A percentile compares a stretch with the other conserved stretches of the same genome.
These are phyloP conservation scores for Harpegnathos saltator DNA, from an alignment of 1,140 invertebrate genomes.

Conservation along the genomic window DNA sequence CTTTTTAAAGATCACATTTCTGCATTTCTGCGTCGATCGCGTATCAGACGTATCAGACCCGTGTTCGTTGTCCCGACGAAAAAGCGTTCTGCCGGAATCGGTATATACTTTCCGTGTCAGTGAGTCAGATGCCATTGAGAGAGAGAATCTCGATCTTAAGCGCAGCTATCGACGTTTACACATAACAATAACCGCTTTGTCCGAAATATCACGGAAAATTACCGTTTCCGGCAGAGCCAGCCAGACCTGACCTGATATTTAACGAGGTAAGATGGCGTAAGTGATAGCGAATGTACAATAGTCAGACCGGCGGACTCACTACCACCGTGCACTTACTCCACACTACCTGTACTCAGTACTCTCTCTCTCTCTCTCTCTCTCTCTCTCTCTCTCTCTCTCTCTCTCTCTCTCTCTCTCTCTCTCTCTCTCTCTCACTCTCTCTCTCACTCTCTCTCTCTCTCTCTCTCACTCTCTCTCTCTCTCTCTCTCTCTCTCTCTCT, in stretches of 20 bases:
- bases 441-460: background rate
- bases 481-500: too few species aligned
- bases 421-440: background rate
- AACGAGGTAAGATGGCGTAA: constrained; percentile 71
- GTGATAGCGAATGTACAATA: constrained; percentile 51
- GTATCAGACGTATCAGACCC: too few species aligned
- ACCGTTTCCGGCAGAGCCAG: constrained; percentile 40
- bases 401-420: background rate
- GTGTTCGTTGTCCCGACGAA: constrained; percentile 55
- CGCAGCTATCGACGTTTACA: background rate
- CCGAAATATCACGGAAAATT: background rate
- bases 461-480: background rate
- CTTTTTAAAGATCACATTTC: background rate
- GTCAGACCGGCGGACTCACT: constrained; percentile 35
- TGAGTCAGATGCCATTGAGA: too few species aligned
- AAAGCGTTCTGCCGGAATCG: constrained; percentile 25
- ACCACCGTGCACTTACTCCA: constrained; percentile 69
- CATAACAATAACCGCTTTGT: background rate
- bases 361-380: too few species aligned
- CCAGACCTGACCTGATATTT: constrained; percentile 18
- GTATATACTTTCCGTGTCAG: background rate
- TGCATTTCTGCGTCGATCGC: too few species aligned
- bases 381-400: background rate
- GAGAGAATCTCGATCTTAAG: background rate
- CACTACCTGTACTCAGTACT: constrained; percentile 52